These are phyloP conservation scores for Bruchidius siliquastri DNA, from an alignment of 2,888 invertebrate species.

Conservation along the genomic window DNA sequence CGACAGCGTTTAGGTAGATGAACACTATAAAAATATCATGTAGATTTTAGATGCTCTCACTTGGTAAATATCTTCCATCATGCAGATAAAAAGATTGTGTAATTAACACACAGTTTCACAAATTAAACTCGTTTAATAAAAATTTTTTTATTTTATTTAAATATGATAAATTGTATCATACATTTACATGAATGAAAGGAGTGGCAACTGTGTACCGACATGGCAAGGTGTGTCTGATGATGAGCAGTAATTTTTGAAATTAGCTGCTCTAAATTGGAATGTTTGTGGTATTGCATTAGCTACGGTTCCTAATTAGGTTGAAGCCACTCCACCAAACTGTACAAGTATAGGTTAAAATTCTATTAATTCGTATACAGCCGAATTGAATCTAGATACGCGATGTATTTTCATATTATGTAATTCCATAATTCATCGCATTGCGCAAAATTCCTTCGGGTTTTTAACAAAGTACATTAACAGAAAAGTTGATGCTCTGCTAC, in stretches of 20 bases:
- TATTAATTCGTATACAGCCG: not conserved
- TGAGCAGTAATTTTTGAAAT: not conserved
- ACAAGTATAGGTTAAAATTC: not conserved
- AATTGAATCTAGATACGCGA: not conserved
- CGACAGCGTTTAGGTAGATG: no score
- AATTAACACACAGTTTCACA: no score
- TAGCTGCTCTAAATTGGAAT: not conserved
- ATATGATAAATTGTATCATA: no score
- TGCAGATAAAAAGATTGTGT: no score
- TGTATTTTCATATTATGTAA: not conserved
- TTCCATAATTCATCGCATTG: not conserved
- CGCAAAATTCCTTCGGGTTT: no score
- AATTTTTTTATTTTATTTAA: no score
- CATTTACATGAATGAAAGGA: not conserved
- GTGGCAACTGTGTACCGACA: not conserved
- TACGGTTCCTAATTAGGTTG: not conserved
- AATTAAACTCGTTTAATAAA: no score
- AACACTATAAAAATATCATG: no score
- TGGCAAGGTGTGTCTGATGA: not conserved
- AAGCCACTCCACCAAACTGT: not conserved
- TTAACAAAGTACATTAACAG: no score
- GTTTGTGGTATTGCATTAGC: not conserved
- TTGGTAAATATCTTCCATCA: no score
- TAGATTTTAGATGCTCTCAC: no score
- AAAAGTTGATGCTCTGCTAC: no score